phyloP scores from a whole-genome alignment of 2,113 vertebrate genomes.

The Neotoma lepida region DNA sequence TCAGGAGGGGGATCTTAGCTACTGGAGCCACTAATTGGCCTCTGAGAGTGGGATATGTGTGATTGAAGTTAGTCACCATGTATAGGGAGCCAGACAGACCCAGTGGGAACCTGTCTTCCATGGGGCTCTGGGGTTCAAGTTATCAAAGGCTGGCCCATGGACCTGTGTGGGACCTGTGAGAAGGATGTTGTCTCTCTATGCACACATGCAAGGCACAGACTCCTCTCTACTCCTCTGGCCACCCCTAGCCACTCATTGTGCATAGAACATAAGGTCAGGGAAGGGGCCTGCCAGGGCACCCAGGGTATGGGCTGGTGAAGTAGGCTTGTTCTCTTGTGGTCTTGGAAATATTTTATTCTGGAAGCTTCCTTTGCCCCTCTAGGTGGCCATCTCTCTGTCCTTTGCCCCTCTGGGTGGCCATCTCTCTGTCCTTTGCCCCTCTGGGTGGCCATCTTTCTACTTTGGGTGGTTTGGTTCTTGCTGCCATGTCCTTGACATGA shows the following conservation, averaged over 20 bases:
- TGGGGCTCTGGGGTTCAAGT: not conserved
- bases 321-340: not conserved
- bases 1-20: not conserved
- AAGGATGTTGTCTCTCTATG: accelerated
- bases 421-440: not conserved
- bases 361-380: not conserved
- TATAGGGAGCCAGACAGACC: not conserved
- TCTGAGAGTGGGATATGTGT: not conserved
- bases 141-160: not conserved
- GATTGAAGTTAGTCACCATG: not conserved
- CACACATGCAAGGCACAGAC: too few relatives aligned
- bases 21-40: not conserved
- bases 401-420: not conserved
- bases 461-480: not conserved
- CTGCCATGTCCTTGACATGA: not conserved
- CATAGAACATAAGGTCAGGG: too few relatives aligned
- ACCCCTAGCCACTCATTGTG: not conserved
- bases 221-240: too few relatives aligned
- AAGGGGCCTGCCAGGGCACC: not conserved
- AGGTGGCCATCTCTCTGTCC: accelerated
- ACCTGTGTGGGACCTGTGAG: not conserved
- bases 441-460: not conserved
- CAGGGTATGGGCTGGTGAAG: not conserved
- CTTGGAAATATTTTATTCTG: not conserved
- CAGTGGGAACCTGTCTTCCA: not conserved